Evolutionary conservation across 2,888 invertebrate genomes (phyloP).

Genomic region (Oscheius myriophilus): DNA sequence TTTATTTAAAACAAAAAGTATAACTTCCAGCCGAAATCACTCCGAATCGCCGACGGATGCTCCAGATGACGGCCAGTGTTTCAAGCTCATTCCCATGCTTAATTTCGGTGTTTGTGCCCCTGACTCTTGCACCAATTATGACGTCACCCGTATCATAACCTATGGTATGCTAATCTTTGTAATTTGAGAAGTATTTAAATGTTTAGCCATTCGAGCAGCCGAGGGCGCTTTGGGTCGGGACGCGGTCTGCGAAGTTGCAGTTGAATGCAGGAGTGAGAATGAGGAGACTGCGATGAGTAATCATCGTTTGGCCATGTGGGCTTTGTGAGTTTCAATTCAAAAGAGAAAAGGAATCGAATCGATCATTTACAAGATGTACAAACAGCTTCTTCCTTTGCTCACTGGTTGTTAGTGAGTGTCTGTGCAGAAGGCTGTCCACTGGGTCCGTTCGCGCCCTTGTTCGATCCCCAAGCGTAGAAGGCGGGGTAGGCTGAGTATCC

Average conservation of each 20-base stretch:
- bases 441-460: conserved; percentile 18
- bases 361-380: not conserved
- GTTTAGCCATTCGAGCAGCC: conserved; percentile 59
- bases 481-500: conserved; percentile 20
- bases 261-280: conserved; percentile 64
- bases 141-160: conserved; percentile 64
- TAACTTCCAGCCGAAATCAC: not conserved
- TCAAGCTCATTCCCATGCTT: conserved; percentile 65
- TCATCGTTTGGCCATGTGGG: conserved; percentile 55
- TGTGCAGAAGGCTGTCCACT: not conserved
- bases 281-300: conserved; percentile 58
- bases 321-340: conserved; percentile 49
- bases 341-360: not conserved
- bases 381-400: not conserved
- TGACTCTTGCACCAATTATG: conserved; percentile 69
- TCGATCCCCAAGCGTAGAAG: conserved; percentile 26
- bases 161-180: conserved; percentile 48
- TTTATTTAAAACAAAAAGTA: not conserved
- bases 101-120: conserved; percentile 71
- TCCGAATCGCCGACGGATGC: not conserved
- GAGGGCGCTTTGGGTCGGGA: conserved; percentile 57
- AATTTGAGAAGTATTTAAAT: not conserved
- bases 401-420: not conserved
- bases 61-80: conserved; percentile 63
- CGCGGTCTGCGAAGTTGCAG: conserved; percentile 65